These are phyloP conservation scores for Martes martes DNA, from an alignment of 2,113 vertebrate species.

Conservation along the genomic window DNA sequence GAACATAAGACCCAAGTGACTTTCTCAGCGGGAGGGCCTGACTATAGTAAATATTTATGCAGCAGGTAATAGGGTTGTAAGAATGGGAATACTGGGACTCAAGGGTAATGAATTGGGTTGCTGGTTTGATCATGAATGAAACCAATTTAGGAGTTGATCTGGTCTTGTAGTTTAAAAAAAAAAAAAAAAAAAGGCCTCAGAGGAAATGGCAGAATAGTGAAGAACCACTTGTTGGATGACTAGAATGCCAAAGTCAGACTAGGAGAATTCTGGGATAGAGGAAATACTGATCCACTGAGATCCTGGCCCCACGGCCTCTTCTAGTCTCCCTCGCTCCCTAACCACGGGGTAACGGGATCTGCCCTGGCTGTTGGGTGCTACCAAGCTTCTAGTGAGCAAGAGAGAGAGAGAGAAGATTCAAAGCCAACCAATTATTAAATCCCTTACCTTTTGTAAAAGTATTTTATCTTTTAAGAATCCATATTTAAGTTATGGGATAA, in stretches of 20 bases:
- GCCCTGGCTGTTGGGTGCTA: not conserved
- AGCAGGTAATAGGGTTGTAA: not conserved
- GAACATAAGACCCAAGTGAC: not conserved
- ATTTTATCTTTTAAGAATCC: not conserved
- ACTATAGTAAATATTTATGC: not conserved
- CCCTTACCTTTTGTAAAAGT: not conserved
- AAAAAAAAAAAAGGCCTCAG: not conserved
- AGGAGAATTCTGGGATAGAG: not conserved
- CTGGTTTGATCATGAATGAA: not conserved
- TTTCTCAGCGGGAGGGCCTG: not conserved
- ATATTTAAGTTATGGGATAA: not conserved
- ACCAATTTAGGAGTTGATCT: not conserved
- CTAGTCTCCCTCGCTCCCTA: not conserved
- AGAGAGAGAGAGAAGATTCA: not conserved
- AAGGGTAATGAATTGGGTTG: not conserved
- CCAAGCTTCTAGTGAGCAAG: not conserved
- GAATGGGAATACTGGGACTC: not conserved
- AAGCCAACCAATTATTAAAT: fast-evolving
- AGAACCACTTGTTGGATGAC: not conserved
- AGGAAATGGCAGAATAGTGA: not conserved
- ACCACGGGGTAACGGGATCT: not conserved
- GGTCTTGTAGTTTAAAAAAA: not conserved
- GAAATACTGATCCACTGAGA: not conserved
- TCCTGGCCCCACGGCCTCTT: not conserved
- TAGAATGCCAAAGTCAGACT: not conserved